Evolutionary conservation across 2,888 invertebrate species (phyloP), one percentile per base, ranked within the genome.

Genomic region (Tetropium fuscum): DNA sequence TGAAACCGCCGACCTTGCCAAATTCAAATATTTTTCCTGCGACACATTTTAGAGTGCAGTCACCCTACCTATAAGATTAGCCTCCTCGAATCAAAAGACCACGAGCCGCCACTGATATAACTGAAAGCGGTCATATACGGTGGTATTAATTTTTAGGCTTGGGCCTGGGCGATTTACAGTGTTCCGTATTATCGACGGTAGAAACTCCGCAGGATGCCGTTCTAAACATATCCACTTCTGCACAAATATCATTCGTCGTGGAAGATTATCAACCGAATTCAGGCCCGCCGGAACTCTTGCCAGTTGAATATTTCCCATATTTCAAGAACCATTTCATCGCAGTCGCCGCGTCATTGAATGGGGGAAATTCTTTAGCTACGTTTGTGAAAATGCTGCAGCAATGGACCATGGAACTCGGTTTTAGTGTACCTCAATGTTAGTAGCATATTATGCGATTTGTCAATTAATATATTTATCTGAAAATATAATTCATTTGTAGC

Each of bases 301-400:
- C 88, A 47, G 84, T 94, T 19, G 89, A 92, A 74, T 89, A 91
- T 78, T 85, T 91, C 74, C 92, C 92, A 8, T 94, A 92, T 80
- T 93, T 94, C 77, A 45, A 54, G 8, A 86, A 86, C n/a, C 85
- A 87, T 56, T 91, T 89, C 80, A 81, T 95, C 53, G 91, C 92
- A 3, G 92, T 94, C 3, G 94, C 93, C 8, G 94, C 94, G 40
- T 92, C 94, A n/a, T 81, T 95, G 36, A 95, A 94, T 78, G 94
- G 87, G 62, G 95, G 88, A 3, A 95, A 95, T 81, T 89, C 89
- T 7, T 81, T 95, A 11, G 90, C 92, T 1, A 88, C 90, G 3
- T 94, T 94, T 82, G 92, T 94, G 0, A 87, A 87, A 75, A 91
- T 90, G 86, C 79, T 92, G 22, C 91, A 91, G 74, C 89, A 91